phyloP scores from a whole-genome alignment of 2,888 invertebrate genomes.

The Atrina japonica region DNA sequence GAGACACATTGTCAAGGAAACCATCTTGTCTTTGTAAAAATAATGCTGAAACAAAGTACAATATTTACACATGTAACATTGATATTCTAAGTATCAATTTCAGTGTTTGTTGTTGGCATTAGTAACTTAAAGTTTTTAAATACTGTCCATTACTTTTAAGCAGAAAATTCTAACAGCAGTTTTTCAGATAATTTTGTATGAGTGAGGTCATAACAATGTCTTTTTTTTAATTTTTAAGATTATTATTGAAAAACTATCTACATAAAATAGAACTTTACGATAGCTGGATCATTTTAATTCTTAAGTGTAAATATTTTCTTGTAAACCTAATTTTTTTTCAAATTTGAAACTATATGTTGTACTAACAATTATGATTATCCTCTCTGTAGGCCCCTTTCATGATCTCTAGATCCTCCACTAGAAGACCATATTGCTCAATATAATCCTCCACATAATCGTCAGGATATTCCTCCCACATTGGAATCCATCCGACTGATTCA shows the following conservation, averaged over 20 bases:
- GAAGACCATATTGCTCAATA: conserved; percentile 70
- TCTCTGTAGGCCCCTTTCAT: conserved; percentile 74
- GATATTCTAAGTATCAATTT: too few relatives aligned
- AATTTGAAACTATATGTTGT: not conserved
- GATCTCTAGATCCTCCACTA: conserved; percentile 73
- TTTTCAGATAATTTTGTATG: too few relatives aligned
- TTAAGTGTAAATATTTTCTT: not conserved
- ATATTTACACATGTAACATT: too few relatives aligned
- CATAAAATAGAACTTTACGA: too few relatives aligned
- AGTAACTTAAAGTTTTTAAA: too few relatives aligned
- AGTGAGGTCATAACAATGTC: too few relatives aligned
- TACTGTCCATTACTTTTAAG: too few relatives aligned
- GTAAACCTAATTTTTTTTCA: not conserved
- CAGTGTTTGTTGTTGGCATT: too few relatives aligned
- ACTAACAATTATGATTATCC: conserved; percentile 76
- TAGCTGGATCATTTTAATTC: too few relatives aligned
- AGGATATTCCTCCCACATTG: conserved; percentile 75
- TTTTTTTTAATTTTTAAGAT: too few relatives aligned
- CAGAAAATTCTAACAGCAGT: too few relatives aligned
- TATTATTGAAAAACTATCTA: too few relatives aligned
- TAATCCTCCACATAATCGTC: conserved; percentile 72
- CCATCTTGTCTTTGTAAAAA: conserved; percentile 69
- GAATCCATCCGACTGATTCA: conserved; percentile 74
- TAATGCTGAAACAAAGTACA: conserved; percentile 66
- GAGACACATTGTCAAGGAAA: conserved; percentile 64